Percentiles rank a stretch among this genome's conserved stretches.
phyloP scores from a whole-genome alignment of 2,888 invertebrate genomes.

The Hypselothyrea guttata region DNA sequence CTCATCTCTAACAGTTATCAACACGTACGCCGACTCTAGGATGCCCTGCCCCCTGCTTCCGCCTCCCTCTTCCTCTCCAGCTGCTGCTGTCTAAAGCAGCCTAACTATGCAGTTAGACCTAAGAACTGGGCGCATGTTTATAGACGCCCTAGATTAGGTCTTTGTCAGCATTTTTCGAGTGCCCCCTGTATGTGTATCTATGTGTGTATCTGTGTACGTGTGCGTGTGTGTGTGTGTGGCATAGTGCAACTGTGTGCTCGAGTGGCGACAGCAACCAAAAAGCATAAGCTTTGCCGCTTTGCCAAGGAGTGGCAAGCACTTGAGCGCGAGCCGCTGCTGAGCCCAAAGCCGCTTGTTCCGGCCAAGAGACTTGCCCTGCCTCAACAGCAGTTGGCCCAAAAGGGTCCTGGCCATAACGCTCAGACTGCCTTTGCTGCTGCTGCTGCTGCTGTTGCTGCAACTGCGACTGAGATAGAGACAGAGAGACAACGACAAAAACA shows the following conservation, averaged over 20 bases:
- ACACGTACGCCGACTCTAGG: conserved; percentile 59
- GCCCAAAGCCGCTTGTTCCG: conserved; percentile 40
- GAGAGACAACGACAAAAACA: too few relatives aligned
- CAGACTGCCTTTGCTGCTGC: conserved; percentile 9
- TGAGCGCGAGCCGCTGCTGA: conserved; percentile 28
- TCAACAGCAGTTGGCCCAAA: conserved; percentile 6
- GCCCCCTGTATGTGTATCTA: conserved; percentile 42
- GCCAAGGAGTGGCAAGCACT: conserved; percentile 44
- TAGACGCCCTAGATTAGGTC: conserved; percentile 77
- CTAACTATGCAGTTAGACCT: conserved; percentile 65
- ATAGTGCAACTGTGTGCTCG: conserved; percentile 64
- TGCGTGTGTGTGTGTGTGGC: conserved; percentile 25
- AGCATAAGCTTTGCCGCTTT: conserved; percentile 66
- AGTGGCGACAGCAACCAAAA: conserved; percentile 73
- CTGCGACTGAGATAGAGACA: too few relatives aligned
- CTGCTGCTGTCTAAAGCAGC: conserved; percentile 58
- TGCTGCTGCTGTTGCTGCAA: too few relatives aligned
- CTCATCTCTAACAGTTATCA: conserved; percentile 70
- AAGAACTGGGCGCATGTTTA: conserved; percentile 61
- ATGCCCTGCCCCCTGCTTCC: neutral
- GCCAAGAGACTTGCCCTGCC: conserved; percentile 24
- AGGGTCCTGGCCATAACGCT: conserved; percentile 1
- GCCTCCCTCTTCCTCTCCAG: neutral
- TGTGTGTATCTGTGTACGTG: conserved; percentile 18
- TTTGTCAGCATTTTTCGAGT: conserved; percentile 81